Evolutionary conservation across 1,140 invertebrate genomes (phyloP), one percentile per base, ranked within the genome.

Genomic region (Monomorium pharaonis): DNA sequence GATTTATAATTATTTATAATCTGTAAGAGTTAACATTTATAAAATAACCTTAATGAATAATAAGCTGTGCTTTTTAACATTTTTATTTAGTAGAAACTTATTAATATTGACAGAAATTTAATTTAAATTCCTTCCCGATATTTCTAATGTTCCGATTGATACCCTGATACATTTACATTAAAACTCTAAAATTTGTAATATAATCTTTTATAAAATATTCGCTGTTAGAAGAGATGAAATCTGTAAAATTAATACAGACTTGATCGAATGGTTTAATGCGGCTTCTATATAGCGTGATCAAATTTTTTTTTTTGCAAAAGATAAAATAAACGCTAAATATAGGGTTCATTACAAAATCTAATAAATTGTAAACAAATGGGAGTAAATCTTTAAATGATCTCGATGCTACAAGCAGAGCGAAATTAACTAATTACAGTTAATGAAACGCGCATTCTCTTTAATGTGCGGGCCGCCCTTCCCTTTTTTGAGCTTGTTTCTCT

Each of bases 401-500:
- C 24, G 24, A 30, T 60, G 27, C 16, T 69, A 44, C 21, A 69
- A 14, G 3, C n/a, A 24, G 30, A 54, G 49, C 30, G 14, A 74
- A 37, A 74, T 74, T 74, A 63, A 54, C 84, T 86, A 87, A 87
- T 86, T 87, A 63, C 51, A 81, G 69, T 86, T 86, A 54, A 87
- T 87, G 74, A 87, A 86, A 87, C 49, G 54, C 65, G 42, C 69
- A 86, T 70, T 60, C 70, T 65, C 54, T 86, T 87, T 62, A 83
- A 65, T 70, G 33, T 37, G 18, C 60, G 4, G 30, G 47, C 67
- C 18, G 9, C 49, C 12, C 16, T 33, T 63, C 54, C 42, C 14
- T 21, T 67, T 44, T 74, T 51, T 56, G 60, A 75, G 27, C 58
- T 2, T 76, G 69, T 58, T 33, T 16, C n/a, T 33, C 12, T 56